phyloP scores from a whole-genome alignment of 1,140 invertebrate species.

The Harlomillsia oculata region DNA sequence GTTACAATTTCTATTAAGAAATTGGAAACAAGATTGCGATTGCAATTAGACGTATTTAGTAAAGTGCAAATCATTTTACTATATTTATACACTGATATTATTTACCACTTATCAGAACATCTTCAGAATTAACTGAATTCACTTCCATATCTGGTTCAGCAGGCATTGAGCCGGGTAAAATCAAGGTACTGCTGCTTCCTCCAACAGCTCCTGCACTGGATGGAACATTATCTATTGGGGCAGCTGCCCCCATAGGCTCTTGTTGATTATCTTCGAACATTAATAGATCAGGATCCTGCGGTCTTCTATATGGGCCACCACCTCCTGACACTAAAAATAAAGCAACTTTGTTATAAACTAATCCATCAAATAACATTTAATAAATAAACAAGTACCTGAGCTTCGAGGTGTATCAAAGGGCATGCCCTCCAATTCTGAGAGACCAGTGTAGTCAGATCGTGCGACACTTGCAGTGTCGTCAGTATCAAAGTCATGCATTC shows the following conservation, averaged over 20 bases:
- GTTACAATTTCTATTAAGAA: not conserved
- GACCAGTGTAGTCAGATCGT: constrained; percentile 59
- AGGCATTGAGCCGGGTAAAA: too few species aligned
- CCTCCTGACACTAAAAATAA: constrained; percentile 21
- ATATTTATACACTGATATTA: too few species aligned
- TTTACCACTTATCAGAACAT: too few species aligned
- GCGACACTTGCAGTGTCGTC: constrained; percentile 68
- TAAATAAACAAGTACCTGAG: constrained; percentile 23
- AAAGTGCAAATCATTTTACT: too few species aligned
- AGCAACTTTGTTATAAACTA: not conserved
- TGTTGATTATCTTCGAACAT: constrained; percentile 32
- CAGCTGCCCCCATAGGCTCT: constrained; percentile 1
- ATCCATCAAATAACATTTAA: not conserved
- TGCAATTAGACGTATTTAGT: too few species aligned
- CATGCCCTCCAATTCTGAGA: constrained; percentile 52
- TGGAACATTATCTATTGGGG: too few species aligned
- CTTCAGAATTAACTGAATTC: too few species aligned
- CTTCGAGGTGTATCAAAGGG: constrained; percentile 35
- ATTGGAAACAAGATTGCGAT: too few species aligned
- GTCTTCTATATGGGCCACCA: constrained; percentile 9
- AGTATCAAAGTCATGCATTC: constrained; percentile 76
- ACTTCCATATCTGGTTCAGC: too few species aligned
- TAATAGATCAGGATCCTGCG: constrained; percentile 28
- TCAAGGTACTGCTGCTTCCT: too few species aligned
- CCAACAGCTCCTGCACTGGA: too few species aligned